Evolutionary conservation across 2,113 vertebrate species (phyloP), one percentile per base, ranked within the genome.

Genomic region (Amia ocellicauda): DNA sequence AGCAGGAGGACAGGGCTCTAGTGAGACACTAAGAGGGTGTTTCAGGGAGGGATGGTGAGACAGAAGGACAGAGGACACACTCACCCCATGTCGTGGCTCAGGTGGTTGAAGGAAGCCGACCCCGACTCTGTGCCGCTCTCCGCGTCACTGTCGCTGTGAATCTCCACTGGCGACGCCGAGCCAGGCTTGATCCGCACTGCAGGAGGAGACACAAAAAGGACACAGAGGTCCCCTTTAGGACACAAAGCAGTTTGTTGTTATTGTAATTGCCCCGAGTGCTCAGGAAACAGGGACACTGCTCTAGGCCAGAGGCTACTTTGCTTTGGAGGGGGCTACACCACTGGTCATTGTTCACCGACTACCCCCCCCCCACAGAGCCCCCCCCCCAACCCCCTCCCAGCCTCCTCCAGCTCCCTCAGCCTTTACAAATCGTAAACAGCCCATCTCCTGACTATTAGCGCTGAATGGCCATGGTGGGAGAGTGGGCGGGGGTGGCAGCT

Each of bases 161-260:
- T 89, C 78, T 90, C 88, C 58, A 90, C 84, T 5, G 89, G 88
- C 41, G 89, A 89, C 22, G 86, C 82, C 0, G 88, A 89, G 13
- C 89, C 88, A 0, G 88, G 88, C 56, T 89, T 88, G 17, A 91
- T 87, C 17, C 85, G 86, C 64, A 91, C 89, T 91, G 77, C 28
- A 24, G 42, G 47, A 27, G 29, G 56, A 63, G 20, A 61, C 40
- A 17, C 11, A 47, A 4, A 19, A 26, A 24, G 20, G 55, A 49
- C 1, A 36, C 22, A 55, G 8, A 51, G 16, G 67, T 43, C 50
- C 0, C 63, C 51, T 2, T 36, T 50, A 1, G 40, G 8, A 31
- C 4, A 22, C 7, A 43, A 17, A 9, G 36, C n/a, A n/a, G n/a
- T n/a, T n/a, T n/a, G n/a, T n/a, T n/a, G n/a, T n/a, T 8, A 14